Percentiles rank a stretch among this genome's conserved stretches.
Conservation (phyloP, 2,888 invertebrate genomes). For the Protodeltote pygarga region DNA sequence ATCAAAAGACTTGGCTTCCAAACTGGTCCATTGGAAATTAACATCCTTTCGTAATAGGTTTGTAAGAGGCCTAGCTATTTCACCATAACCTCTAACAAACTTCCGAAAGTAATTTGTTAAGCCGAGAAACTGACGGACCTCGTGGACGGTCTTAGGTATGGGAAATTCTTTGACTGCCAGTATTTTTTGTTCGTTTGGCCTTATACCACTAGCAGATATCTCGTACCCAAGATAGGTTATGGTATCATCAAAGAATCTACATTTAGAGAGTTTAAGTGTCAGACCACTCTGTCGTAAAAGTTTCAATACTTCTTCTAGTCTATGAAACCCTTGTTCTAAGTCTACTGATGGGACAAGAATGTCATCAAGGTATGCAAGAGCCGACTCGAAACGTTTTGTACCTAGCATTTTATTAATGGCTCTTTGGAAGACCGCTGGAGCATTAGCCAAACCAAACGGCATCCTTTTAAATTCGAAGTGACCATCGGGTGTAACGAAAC, state of each 20-base stretch:
- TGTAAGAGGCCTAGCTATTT: not conserved
- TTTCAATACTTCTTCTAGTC: not conserved
- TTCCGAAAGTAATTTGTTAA: not conserved
- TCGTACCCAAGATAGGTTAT: not conserved
- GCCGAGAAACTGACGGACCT: not conserved
- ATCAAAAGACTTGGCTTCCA: too few species aligned
- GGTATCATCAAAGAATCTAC: not conserved
- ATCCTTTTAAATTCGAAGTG: not conserved
- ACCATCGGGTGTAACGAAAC: too few species aligned
- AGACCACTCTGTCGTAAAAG: not conserved
- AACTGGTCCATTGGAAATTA: too few species aligned
- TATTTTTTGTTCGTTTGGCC: not conserved
- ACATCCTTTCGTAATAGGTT: too few species aligned
- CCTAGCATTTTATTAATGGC: not conserved
- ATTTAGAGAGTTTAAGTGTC: not conserved
- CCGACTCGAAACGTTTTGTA: not conserved
- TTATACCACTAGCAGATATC: not conserved
- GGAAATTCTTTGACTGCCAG: not conserved
- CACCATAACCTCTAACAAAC: not conserved
- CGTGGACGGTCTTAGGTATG: not conserved
- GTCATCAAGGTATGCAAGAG: not conserved
- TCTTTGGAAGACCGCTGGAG: not conserved
- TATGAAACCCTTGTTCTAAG: not conserved
- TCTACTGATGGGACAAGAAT: not conserved
- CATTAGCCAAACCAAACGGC: not conserved